These are phyloP conservation scores for Heliconius himera DNA, from an alignment of 1,140 invertebrate species.

Conservation along the genomic window DNA sequence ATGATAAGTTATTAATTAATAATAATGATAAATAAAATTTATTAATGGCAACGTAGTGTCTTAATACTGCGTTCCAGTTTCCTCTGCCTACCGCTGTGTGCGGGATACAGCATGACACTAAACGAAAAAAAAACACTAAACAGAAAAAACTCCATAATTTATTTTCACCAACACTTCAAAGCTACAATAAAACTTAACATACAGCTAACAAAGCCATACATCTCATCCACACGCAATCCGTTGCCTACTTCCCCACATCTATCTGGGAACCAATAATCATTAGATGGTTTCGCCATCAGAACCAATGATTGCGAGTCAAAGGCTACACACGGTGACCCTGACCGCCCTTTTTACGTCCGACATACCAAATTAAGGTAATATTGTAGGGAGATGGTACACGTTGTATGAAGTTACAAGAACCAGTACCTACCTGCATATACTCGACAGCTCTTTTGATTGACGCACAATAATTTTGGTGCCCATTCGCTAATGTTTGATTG, in stretches of 20 bases:
- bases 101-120: too few species aligned
- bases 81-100: too few species aligned
- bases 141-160: too few species aligned
- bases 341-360: slow-evolving; percentile 60
- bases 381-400: slow-evolving; percentile 55
- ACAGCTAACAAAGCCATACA: neutral
- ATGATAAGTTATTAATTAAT: too few species aligned
- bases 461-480: slow-evolving; percentile 60
- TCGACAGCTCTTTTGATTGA: slow-evolving; percentile 64
- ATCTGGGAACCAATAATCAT: slow-evolving; percentile 35
- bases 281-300: slow-evolving; percentile 47
- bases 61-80: too few species aligned
- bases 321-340: slow-evolving; percentile 47
- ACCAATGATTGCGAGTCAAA: slow-evolving; percentile 42
- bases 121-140: too few species aligned
- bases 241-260: slow-evolving; percentile 31
- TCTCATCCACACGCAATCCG: neutral
- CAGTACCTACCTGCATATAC: slow-evolving; percentile 40
- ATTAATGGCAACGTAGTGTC: too few species aligned
- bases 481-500: slow-evolving; percentile 65
- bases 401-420: slow-evolving; percentile 50
- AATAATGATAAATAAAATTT: too few species aligned
- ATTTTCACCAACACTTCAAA: too few species aligned
- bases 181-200: neutral
- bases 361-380: slow-evolving; percentile 76